Base-by-base conservation (phyloP, 2,888 invertebrate genomes). In the Aphidoletes aphidimyza region DNA sequence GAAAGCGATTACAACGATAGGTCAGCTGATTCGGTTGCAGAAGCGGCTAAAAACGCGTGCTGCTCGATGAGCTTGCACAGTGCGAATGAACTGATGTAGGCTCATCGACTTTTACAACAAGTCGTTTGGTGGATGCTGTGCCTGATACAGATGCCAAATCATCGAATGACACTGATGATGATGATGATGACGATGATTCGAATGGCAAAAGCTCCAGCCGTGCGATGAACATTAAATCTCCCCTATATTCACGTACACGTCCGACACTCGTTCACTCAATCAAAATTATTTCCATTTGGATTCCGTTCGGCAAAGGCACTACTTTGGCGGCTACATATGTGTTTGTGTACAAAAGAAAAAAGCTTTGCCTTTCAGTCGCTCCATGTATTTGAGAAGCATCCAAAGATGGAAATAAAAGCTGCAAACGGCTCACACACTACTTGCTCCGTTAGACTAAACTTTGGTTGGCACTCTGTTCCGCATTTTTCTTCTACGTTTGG, bases 21-120 rank as follows among this genome's bases (percentile, higher is more conserved):
- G 69, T 69, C 69, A 69, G 69, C 34, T 69, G 69, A 69, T 69
- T 30, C 8, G 34, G 9, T 69, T 11, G 30, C 69, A 30, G 30
- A 69, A 1, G 30, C 14, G 30, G 14, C 30, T 26, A 69, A 69
- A 54, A 69, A 30, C 69, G 69, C 69, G 69, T 69, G 69, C 34
- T 69, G 5, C 22, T 69, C 30, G 5, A 8, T 6, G 34, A 34
- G 34, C 30, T 69, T 30, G 30, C 69, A 69, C 69, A 69, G 14
- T 69, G 69, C 69, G 69, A 69, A 69, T 69, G 69, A 69, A 69
- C 30, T 34, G 30, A 30, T 42, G 69, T 69, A 69, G 69, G 69
- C 69, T 69, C 69, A 14, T 1, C 69, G 69, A 34, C 1, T 26
- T 54, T 11, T 6, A 26, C 54, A 11, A 6, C 30, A 69, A 69